Percentiles rank a stretch among this genome's conserved stretches.
These are phyloP conservation scores for Linurgus olivaceus DNA, from an alignment of 2,797 vertebrate species.

Conservation along the genomic window DNA sequence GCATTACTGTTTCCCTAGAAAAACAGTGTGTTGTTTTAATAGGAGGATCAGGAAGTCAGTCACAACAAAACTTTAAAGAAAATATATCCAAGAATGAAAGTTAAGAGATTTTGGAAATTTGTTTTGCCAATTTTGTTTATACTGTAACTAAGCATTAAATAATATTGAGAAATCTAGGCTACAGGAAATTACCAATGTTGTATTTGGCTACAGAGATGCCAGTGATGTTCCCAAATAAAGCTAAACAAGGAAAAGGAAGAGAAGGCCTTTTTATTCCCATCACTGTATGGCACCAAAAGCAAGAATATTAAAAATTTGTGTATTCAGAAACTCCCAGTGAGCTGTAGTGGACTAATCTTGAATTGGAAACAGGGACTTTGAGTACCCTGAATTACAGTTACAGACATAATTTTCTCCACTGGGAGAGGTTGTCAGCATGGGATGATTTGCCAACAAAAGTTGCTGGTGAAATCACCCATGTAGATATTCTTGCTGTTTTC, in stretches of 20 bases:
- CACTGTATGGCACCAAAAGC: background rate
- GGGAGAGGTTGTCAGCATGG: background rate
- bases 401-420: background rate
- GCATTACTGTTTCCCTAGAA: background rate
- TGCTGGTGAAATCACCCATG: constrained; percentile 3
- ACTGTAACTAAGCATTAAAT: background rate
- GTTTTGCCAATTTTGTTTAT: background rate
- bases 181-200: background rate
- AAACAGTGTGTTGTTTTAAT: background rate
- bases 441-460: background rate
- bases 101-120: background rate
- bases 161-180: background rate
- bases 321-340: background rate
- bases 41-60: background rate
- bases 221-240: background rate
- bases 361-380: background rate
- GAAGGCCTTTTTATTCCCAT: background rate
- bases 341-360: background rate
- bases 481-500: background rate
- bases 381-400: background rate
- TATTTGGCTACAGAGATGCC: background rate
- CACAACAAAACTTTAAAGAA: background rate
- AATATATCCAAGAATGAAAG: background rate
- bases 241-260: background rate
- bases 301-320: background rate